phyloP scores from a whole-genome alignment of 2,797 vertebrate genomes.

The Aphelocoma californica region DNA sequence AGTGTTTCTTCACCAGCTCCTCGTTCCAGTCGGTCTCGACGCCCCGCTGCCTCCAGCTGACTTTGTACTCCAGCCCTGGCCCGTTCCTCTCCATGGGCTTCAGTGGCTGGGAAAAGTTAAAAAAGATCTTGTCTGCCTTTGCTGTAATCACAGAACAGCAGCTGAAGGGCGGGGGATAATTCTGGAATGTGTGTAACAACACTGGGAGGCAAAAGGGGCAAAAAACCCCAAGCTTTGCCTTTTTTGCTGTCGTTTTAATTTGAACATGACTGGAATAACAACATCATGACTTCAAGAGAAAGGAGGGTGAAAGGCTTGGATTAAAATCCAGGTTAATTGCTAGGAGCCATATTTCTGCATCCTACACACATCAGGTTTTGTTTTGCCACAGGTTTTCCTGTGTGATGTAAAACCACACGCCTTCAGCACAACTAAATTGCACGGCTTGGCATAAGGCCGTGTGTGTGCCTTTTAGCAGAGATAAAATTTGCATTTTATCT shows the following conservation, averaged over 20 bases:
- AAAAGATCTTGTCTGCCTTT: background rate
- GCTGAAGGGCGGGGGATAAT: background rate
- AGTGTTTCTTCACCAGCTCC: conserved; percentile 86
- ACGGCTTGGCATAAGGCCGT: background rate
- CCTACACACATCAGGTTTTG: background rate
- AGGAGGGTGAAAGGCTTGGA: background rate
- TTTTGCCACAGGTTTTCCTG: background rate
- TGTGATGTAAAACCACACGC: background rate
- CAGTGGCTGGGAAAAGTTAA: conserved; percentile 79
- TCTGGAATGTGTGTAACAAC: accelerated
- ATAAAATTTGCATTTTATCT: background rate
- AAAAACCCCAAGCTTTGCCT: background rate
- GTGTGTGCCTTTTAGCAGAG: background rate
- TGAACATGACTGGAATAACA: background rate
- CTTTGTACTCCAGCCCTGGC: conserved; percentile 91
- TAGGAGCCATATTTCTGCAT: background rate
- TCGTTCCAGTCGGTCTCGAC: conserved; percentile 84
- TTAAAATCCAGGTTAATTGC: background rate
- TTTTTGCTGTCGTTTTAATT: background rate
- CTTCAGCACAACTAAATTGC: background rate
- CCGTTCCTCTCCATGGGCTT: conserved; percentile 87
- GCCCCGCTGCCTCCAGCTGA: conserved; percentile 86
- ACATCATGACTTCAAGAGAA: background rate
- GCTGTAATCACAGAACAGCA: background rate
- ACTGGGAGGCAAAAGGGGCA: background rate